phyloP scores from a whole-genome alignment of 2,888 invertebrate genomes.

The Luffia ferchaultella region DNA sequence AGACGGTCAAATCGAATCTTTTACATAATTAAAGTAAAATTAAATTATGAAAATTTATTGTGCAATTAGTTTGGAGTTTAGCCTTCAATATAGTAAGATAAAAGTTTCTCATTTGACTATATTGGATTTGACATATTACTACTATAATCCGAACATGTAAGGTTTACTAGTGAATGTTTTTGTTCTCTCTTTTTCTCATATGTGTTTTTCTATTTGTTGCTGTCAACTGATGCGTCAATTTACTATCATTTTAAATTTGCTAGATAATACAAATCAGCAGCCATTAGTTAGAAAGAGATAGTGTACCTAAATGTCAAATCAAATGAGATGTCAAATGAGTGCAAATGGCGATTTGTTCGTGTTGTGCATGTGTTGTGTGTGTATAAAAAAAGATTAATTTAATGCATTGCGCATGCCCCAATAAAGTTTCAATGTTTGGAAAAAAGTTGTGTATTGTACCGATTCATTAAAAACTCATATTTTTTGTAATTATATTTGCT shows the following conservation, averaged over 20 bases:
- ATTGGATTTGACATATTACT: conserved; percentile 8
- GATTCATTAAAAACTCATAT: too few relatives aligned
- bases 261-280: neutral
- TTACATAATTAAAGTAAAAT: conserved; percentile 3
- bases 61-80: neutral
- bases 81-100: conserved; percentile 16
- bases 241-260: neutral
- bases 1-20: conserved; percentile 17
- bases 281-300: conserved; percentile 44
- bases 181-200: neutral
- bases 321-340: too few relatives aligned
- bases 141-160: neutral
- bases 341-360: too few relatives aligned
- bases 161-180: neutral
- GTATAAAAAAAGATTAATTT: too few relatives aligned
- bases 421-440: neutral
- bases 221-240: neutral
- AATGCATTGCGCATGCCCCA: neutral
- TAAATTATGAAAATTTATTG: neutral
- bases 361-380: too few relatives aligned
- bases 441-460: too few relatives aligned
- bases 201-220: neutral
- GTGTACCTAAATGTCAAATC: too few relatives aligned
- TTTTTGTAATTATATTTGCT: too few relatives aligned
- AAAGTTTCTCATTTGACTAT: conserved; percentile 52